Conservation (phyloP, 2,888 invertebrate species). For the Diogma glabrata region DNA sequence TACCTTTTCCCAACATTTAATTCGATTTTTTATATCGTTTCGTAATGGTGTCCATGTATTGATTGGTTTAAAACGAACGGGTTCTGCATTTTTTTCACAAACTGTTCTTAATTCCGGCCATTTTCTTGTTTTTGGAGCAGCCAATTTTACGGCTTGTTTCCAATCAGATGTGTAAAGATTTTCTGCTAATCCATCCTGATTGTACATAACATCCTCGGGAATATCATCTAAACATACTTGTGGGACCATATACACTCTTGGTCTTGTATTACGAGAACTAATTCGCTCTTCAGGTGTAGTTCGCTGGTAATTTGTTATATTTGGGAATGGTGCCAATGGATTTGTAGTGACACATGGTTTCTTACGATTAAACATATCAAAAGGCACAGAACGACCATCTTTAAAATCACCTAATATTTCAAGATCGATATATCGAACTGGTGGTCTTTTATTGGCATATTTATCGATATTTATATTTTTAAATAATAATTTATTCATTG, state of each 20-base stretch:
- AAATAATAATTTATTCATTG: too few relatives aligned
- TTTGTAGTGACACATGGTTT: conserved; percentile 17
- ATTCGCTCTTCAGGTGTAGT: conserved; percentile 16
- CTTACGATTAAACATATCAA: conserved; percentile 16
- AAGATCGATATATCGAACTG: conserved; percentile 17
- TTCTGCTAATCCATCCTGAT: conserved; percentile 15
- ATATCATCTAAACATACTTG: conserved; percentile 20
- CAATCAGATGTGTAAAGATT: conserved; percentile 21
- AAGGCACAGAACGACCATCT: conserved; percentile 17
- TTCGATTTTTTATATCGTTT: conserved; percentile 11
- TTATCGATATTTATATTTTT: neutral
- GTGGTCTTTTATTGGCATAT: conserved; percentile 1
- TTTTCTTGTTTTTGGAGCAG: neutral
- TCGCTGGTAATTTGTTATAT: conserved; percentile 16
- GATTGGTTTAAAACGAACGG: conserved; percentile 3
- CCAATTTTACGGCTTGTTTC: conserved; percentile 17
- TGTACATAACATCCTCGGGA: conserved; percentile 14
- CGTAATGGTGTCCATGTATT: neutral
- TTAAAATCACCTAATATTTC: conserved; percentile 18
- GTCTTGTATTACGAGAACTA: conserved; percentile 16
- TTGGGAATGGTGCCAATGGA: conserved; percentile 16
- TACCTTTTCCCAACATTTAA: conserved; percentile 17
- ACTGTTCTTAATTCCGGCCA: neutral
- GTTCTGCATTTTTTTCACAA: neutral
- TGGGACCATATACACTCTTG: conserved; percentile 18